Evolutionary conservation across 2,113 vertebrate genomes (phyloP).

Genomic region (Siniperca knerii): DNA sequence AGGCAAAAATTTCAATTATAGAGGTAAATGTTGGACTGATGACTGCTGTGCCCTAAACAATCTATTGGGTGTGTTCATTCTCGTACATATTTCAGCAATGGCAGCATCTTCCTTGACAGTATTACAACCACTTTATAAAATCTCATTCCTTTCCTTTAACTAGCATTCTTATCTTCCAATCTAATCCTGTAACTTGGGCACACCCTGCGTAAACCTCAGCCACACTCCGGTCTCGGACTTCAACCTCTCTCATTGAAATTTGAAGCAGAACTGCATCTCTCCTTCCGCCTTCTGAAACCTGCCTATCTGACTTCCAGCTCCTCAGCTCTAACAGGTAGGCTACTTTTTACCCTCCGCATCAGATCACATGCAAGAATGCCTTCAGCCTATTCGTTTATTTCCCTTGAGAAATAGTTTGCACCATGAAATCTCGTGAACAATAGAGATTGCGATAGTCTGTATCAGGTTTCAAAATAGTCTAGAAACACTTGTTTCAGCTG

Average conservation of each 20-base stretch:
- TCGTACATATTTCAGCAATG: background rate
- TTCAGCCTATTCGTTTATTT: background rate
- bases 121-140: constrained; percentile 12
- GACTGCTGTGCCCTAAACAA: background rate
- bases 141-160: constrained; percentile 20
- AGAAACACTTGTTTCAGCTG: background rate
- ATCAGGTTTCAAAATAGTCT: constrained; percentile 19
- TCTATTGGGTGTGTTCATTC: background rate
- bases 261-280: constrained; percentile 63
- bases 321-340: constrained; percentile 60
- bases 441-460: background rate
- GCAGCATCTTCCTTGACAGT: background rate
- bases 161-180: constrained; percentile 47
- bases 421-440: background rate
- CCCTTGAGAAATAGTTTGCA: background rate
- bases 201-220: constrained; percentile 31
- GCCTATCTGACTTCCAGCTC: constrained; percentile 14
- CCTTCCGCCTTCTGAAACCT: constrained; percentile 47
- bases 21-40: background rate
- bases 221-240: constrained; percentile 78
- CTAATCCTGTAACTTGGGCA: constrained; percentile 36
- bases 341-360: background rate
- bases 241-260: constrained; percentile 73
- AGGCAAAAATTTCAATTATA: background rate
- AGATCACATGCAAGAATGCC: background rate